These are phyloP conservation scores for Therioaphis trifolii DNA, from an alignment of 2,888 invertebrate species.

Conservation along the genomic window DNA sequence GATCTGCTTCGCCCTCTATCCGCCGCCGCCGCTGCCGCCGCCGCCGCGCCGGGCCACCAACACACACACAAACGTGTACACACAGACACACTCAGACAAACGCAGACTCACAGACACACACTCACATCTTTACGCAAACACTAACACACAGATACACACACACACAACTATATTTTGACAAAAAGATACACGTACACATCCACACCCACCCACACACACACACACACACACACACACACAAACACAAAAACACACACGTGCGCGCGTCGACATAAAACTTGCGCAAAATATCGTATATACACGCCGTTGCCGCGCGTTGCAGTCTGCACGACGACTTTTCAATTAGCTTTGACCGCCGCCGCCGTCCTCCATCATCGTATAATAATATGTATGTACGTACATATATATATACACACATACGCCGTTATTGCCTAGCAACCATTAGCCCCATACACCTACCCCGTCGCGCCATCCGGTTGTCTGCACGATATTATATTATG, in stretches of 20 bases:
- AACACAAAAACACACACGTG: neutral
- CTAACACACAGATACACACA: neutral
- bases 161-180: neutral
- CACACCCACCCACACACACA: too few relatives aligned
- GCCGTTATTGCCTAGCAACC: neutral
- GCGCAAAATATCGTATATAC: conserved; percentile 1
- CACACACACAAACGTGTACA: neutral
- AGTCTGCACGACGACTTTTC: conserved; percentile 61
- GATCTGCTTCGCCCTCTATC: conserved; percentile 48
- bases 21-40: neutral
- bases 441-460: neutral
- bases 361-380: too few relatives aligned
- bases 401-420: too few relatives aligned
- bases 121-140: neutral
- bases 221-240: neutral
- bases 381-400: too few relatives aligned
- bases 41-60: neutral
- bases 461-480: neutral
- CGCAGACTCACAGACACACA: too few relatives aligned
- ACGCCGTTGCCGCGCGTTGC: conserved; percentile 42
- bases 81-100: too few relatives aligned
- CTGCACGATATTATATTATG: too few relatives aligned
- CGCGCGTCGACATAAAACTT: neutral
- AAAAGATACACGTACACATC: neutral
- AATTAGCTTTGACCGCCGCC: conserved; percentile 54